Evolutionary conservation across 2,113 vertebrate genomes (phyloP).

Genomic region (Platysteira castanea): DNA sequence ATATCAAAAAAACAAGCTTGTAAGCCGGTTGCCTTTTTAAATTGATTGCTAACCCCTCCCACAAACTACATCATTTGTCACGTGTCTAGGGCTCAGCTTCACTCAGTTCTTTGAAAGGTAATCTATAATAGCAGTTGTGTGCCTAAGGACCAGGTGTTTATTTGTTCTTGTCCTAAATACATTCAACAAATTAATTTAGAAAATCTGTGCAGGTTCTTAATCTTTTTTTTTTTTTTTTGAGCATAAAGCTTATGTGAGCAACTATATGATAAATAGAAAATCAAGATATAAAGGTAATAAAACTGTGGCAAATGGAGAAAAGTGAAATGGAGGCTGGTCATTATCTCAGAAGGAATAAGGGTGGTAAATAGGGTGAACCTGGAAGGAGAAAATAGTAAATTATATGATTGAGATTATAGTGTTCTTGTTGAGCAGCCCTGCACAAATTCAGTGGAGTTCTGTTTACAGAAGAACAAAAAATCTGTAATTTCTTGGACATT

Average conservation of each 20-base stretch:
- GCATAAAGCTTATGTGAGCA: not conserved
- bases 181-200: not conserved
- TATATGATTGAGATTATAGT: fast-evolving
- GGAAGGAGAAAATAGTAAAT: not conserved
- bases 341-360: not conserved
- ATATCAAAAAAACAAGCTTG: not conserved
- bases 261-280: not conserved
- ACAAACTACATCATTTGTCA: not conserved
- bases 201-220: not conserved
- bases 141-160: not conserved
- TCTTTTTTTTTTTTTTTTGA: not conserved
- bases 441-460: not conserved
- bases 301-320: not conserved
- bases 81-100: not conserved
- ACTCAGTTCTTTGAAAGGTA: not conserved
- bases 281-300: not conserved
- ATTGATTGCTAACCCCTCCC: not conserved
- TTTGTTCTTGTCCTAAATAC: not conserved
- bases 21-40: not conserved
- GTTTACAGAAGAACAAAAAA: not conserved
- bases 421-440: not conserved
- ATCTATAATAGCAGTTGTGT: not conserved
- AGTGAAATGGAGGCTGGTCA: not conserved
- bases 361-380: not conserved
- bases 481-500: not conserved